Percentiles rank a stretch among this genome's conserved stretches.
Evolutionary conservation across 1,140 invertebrate genomes (phyloP).

Genomic region (Portunus trituberculatus): DNA sequence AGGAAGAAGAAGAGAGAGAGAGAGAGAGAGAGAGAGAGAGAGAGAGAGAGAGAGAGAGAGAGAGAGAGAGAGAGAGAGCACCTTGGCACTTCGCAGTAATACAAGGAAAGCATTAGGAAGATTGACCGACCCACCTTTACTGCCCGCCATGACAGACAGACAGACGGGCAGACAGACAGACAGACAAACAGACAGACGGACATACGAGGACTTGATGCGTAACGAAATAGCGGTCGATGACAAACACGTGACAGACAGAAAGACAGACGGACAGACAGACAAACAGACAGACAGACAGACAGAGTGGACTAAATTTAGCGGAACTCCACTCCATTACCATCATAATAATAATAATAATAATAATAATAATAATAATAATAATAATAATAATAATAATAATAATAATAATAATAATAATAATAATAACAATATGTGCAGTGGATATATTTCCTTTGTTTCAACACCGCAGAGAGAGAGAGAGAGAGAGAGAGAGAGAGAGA

Average conservation of each 20-base stretch:
- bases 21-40: not conserved
- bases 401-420: not conserved
- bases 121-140: not conserved
- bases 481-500: slow-evolving; percentile 20
- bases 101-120: not conserved
- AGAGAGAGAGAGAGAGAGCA: slow-evolving; percentile 16
- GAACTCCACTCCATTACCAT: not conserved
- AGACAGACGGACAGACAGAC: not conserved
- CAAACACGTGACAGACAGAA: not conserved
- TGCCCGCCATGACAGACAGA: not conserved
- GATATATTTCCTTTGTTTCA: not conserved
- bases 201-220: not conserved
- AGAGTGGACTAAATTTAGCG: not conserved
- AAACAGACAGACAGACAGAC: not conserved
- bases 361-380: not conserved
- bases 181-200: not conserved
- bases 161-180: slow-evolving; percentile 1
- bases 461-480: not conserved
- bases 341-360: not conserved
- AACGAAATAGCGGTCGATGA: not conserved
- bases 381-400: slow-evolving; percentile 26
- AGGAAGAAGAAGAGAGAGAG: not conserved
- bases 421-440: not conserved
- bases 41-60: too few relatives aligned
- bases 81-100: slow-evolving; percentile 3